These are phyloP conservation scores for Hofmannophila pseudospretella DNA, from an alignment of 2,888 invertebrate genomes.

Conservation along the genomic window DNA sequence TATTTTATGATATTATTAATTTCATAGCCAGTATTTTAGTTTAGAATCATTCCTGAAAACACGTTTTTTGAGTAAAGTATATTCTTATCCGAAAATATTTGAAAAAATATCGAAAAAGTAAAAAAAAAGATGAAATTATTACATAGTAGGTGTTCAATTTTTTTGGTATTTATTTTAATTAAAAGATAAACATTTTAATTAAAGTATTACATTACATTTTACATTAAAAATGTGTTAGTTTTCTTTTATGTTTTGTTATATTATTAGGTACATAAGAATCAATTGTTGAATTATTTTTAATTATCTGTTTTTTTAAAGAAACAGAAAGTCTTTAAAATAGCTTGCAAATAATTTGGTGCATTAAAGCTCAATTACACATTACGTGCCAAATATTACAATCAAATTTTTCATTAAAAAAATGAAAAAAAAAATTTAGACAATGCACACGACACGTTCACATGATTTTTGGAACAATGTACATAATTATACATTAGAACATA, in stretches of 20 bases:
- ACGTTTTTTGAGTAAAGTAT: too few relatives aligned
- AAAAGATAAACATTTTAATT: too few relatives aligned
- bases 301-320: constrained; percentile 19
- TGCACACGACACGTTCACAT: constrained; percentile 36
- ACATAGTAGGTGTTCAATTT: too few relatives aligned
- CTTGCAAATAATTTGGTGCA: constrained; percentile 44
- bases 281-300: background rate
- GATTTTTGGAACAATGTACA: constrained; percentile 71
- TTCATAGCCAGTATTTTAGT: too few relatives aligned
- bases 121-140: too few relatives aligned
- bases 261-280: too few relatives aligned
- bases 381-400: constrained; percentile 50
- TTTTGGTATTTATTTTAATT: too few relatives aligned
- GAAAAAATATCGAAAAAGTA: too few relatives aligned
- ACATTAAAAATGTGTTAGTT: background rate
- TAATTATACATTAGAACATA: constrained; percentile 56
- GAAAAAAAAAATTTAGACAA: constrained; percentile 27
- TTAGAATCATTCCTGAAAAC: too few relatives aligned
- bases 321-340: constrained; percentile 33
- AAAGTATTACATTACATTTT: constrained; percentile 1
- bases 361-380: constrained; percentile 50
- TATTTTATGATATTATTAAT: too few relatives aligned
- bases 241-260: background rate
- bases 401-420: constrained; percentile 12
- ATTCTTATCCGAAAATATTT: too few relatives aligned